Conservation (phyloP, 2,113 vertebrate species). For the Periophthalmodon schlosseri region DNA sequence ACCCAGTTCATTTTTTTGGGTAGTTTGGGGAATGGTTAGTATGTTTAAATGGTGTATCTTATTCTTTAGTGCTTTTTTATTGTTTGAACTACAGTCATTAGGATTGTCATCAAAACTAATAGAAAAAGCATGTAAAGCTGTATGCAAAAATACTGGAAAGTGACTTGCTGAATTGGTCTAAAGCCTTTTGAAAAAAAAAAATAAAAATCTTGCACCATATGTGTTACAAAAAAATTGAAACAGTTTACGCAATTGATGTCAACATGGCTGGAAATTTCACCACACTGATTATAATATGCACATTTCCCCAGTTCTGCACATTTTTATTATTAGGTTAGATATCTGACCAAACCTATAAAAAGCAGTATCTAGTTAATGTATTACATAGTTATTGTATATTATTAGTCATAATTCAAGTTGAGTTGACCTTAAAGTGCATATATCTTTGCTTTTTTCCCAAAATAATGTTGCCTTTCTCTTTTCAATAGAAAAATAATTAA, state of each 20-base stretch:
- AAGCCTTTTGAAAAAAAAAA: background rate
- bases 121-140: no score
- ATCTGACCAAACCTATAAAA: background rate
- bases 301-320: background rate
- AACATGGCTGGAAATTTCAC: background rate
- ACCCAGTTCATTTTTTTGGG: background rate
- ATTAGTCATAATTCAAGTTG: background rate
- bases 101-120: no score
- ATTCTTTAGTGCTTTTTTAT: no score
- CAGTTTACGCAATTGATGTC: background rate
- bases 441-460: no score
- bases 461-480: no score
- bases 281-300: background rate
- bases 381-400: background rate
- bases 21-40: background rate
- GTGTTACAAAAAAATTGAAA: no score
- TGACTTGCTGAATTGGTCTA: no score
- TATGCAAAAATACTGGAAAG: background rate
- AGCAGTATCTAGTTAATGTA: background rate
- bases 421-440: no score
- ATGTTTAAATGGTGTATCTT: no score
- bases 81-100: no score
- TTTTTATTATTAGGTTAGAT: background rate
- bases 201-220: background rate
- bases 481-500: no score